Base-by-base conservation (phyloP, 2,797 vertebrate genomes). In the Bradypus variegatus region DNA sequence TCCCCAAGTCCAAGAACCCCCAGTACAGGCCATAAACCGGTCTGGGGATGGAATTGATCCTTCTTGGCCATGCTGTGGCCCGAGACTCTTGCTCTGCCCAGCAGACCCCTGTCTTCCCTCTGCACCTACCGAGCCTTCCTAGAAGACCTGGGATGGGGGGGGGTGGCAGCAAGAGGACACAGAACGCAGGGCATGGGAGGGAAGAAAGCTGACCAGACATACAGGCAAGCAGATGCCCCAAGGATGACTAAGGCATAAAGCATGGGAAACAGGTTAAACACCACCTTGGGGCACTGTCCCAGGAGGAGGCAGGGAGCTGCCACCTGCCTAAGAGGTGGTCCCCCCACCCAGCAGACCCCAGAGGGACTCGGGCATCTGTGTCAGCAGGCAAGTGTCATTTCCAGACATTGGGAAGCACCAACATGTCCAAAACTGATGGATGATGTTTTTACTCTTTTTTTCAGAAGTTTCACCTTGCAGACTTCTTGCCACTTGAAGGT, bases 241-340 rank as follows among this genome's bases (percentile, higher is more conserved):
- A 60, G 3, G 38, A 27, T 36, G 13, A 41, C 55, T 14, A 36
- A 36, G 38, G 60, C 27, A 1, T 5, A 6, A 29, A 6, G 5
- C 8, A 0, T 31, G 53, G 89, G 89, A 36, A 67, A 31, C 19
- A 69, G 33, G 33, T 15, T 29, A 55, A 25, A 25, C 21, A 45
- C 41, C 6, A 45, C 41, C 41, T 45, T 8, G 2, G 36, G 27
- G 27, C 1, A 0, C 75, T 78, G 36, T 64, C 62, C 10, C 1
- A 0, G 15, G 10, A 86, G 48, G 36, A 73, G 62, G n/a, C 0
- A 5, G 27, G 64, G 23, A 62, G 55, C 29, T 2, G 6, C 25
- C 2, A 2, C 1, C 13, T 1, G 15, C 33, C 69, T 23, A 5
- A 4, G 48, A 67, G 11, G 64, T 5, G 0, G 33, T 12, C 60